phyloP scores from a whole-genome alignment of 2,888 invertebrate genomes.

The Chymomyza procnemis region DNA sequence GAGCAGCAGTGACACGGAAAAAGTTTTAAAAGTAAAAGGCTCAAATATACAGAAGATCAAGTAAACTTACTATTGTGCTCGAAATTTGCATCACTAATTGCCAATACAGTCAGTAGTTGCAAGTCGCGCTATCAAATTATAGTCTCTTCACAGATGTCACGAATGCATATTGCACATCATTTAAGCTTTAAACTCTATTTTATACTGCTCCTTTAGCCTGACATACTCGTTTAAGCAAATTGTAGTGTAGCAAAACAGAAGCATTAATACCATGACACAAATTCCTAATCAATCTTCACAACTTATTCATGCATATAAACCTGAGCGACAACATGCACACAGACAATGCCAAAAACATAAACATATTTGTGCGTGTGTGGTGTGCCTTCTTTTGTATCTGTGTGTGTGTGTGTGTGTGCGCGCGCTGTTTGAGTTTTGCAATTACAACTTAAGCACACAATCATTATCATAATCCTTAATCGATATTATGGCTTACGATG shows the following conservation, averaged over 20 bases:
- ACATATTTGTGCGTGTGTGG: not conserved
- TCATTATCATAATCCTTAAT: slow-evolving; percentile 78
- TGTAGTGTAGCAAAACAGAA: slow-evolving; percentile 20
- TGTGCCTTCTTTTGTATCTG: slow-evolving; percentile 17
- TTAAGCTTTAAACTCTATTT: too few species aligned
- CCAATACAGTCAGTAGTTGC: too few species aligned
- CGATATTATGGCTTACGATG: slow-evolving; percentile 74
- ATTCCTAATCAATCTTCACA: slow-evolving; percentile 68
- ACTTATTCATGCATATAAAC: slow-evolving; percentile 64
- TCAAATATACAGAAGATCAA: too few species aligned
- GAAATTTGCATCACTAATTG: too few species aligned
- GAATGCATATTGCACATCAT: too few species aligned
- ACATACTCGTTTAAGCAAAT: too few species aligned
- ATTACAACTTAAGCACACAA: slow-evolving; percentile 77
- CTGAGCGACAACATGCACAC: slow-evolving; percentile 54
- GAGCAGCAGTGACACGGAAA: too few species aligned
- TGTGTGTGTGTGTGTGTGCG: slow-evolving; percentile 10
- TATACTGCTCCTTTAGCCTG: too few species aligned
- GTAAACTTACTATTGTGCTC: too few species aligned
- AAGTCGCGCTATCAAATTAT: too few species aligned
- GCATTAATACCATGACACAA: slow-evolving; percentile 62
- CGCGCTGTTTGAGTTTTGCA: slow-evolving; percentile 62
- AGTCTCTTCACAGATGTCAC: too few species aligned
- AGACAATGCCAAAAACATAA: not conserved
- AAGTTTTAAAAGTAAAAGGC: too few species aligned